Evolutionary conservation across 2,113 vertebrate species (phyloP).

Genomic region (Equus quagga): DNA sequence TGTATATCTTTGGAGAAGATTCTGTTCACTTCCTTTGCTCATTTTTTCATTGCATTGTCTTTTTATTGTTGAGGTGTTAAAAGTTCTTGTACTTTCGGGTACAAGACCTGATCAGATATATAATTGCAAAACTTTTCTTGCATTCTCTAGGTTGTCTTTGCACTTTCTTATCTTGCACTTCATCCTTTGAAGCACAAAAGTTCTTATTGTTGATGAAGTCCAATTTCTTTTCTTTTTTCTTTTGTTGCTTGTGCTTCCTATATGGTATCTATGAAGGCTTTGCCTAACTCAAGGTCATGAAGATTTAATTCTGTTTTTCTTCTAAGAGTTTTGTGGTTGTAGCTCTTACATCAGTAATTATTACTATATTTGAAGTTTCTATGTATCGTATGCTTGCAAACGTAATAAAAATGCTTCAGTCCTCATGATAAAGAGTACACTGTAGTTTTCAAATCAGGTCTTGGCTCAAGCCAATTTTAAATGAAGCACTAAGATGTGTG

Average conservation of each 20-base stretch:
- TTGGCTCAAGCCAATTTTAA: constrained; percentile 4
- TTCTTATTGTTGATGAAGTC: constrained; percentile 34
- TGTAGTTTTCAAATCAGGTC: not conserved
- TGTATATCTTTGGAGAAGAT: not conserved
- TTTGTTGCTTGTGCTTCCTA: constrained; percentile 26
- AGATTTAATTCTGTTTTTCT: constrained; percentile 26
- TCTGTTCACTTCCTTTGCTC: not conserved
- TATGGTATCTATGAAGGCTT: not conserved
- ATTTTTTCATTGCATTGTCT: not conserved
- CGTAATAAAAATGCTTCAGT: not conserved
- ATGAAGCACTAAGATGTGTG: not conserved
- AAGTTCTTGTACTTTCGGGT: not conserved
- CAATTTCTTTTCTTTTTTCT: not conserved
- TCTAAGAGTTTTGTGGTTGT: constrained; percentile 6
- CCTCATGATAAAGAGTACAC: not conserved
- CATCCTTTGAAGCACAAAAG: not conserved
- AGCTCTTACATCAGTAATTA: constrained; percentile 3
- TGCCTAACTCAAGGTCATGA: not conserved
- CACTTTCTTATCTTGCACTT: not conserved
- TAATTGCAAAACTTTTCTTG: constrained; percentile 12
- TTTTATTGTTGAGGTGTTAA: not conserved
- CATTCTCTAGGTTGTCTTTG: constrained; percentile 3
- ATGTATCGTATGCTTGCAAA: not conserved
- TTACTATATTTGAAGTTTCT: constrained; percentile 8
- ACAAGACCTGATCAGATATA: not conserved